Percentiles rank a stretch among this genome's conserved stretches.
Conservation (phyloP, 2,888 invertebrate species). For the Cheiracanthium punctorium region DNA sequence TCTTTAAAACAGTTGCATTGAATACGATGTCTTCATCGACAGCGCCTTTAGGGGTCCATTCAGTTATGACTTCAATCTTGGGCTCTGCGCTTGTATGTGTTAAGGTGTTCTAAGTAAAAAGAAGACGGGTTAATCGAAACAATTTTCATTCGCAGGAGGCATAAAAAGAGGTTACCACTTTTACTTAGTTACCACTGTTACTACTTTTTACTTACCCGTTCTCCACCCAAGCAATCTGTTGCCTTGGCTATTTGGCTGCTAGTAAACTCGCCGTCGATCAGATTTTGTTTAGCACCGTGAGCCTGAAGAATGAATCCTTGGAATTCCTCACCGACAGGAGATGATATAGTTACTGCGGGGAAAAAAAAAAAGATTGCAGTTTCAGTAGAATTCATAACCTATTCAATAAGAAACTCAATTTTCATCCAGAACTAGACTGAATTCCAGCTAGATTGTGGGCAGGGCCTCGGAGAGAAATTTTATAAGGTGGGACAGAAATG, state of each 20-base stretch:
- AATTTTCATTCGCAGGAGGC: no score
- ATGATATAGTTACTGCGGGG: conserved; percentile 43
- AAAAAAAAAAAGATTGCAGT: no score
- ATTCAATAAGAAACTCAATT: no score
- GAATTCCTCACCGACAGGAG: conserved; percentile 36
- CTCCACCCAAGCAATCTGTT: conserved; percentile 37
- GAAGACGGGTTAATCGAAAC: no score
- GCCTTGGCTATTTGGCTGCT: conserved; percentile 4
- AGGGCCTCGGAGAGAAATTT: no score
- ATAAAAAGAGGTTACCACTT: not conserved
- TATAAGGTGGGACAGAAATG: no score
- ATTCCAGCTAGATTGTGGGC: no score
- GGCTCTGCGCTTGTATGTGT: conserved; percentile 43
- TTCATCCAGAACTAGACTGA: no score
- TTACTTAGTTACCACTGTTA: no score
- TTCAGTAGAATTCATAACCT: no score
- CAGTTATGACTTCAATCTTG: conserved; percentile 51
- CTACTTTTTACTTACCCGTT: conserved; percentile 29
- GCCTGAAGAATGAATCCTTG: conserved; percentile 55
- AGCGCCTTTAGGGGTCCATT: conserved; percentile 53
- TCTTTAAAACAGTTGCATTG: conserved; percentile 68
- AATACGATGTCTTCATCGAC: conserved; percentile 28
- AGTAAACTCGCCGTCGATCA: conserved; percentile 41
- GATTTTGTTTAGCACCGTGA: not conserved
- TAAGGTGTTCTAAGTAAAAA: conserved; percentile 61